These are phyloP conservation scores for Drosophila infuscata DNA, from an alignment of 2,888 invertebrate species.

Conservation along the genomic window DNA sequence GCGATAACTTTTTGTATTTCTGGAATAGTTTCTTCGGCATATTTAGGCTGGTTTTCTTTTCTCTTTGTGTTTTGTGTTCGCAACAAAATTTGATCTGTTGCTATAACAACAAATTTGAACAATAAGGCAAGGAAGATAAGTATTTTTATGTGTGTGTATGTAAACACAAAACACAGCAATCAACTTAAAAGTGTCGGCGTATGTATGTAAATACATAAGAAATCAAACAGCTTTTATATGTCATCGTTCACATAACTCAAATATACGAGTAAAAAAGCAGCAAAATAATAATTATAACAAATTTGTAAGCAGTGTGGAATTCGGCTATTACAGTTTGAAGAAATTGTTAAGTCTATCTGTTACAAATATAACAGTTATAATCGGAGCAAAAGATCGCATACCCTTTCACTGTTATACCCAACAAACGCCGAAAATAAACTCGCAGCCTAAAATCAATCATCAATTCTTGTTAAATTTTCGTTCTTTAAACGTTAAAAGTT, in stretches of 20 bases:
- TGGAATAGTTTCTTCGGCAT: conserved; percentile 58
- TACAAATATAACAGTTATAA: background rate
- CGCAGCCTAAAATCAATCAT: background rate
- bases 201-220: background rate
- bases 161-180: background rate
- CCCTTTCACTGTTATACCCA: background rate
- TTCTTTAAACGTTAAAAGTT: background rate
- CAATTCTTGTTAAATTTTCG: background rate
- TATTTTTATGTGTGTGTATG: background rate
- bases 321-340: background rate
- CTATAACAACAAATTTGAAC: conserved; percentile 53
- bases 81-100: conserved; percentile 46
- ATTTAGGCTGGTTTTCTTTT: conserved; percentile 14
- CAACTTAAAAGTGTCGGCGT: background rate
- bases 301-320: background rate
- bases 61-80: conserved; percentile 32
- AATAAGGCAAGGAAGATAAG: conserved; percentile 8
- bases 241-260: background rate
- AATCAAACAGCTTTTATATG: background rate
- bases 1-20: conserved; percentile 47
- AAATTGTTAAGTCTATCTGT: background rate
- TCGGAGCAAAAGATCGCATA: background rate
- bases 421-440: background rate
- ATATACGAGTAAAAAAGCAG: background rate
- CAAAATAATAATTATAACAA: background rate